phyloP scores from a whole-genome alignment of 2,797 vertebrate species.

The Melopsittacus undulatus region DNA sequence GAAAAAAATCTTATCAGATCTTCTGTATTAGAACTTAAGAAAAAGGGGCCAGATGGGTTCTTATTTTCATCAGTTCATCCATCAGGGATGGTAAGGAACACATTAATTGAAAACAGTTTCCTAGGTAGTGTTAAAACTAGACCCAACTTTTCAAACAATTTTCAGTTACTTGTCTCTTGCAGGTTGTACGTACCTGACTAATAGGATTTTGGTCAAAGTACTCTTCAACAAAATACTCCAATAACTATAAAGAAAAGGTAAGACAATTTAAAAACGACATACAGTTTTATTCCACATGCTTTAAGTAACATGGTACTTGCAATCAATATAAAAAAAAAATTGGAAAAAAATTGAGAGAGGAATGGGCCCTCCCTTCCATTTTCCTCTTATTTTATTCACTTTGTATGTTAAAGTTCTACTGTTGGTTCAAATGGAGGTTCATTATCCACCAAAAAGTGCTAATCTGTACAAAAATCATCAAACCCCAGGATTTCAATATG shows the following conservation, averaged over 20 bases:
- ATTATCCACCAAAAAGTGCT: neutral
- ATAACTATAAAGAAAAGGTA: slow-evolving; percentile 78
- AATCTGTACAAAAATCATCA: neutral
- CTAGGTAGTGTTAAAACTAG: neutral
- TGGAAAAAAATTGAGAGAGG: neutral
- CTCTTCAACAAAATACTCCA: slow-evolving; percentile 94
- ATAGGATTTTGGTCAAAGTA: slow-evolving; percentile 99
- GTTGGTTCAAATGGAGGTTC: neutral
- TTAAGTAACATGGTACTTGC: neutral
- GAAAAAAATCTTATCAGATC: neutral
- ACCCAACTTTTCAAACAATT: neutral
- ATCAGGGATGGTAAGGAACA: neutral
- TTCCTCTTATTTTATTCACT: neutral
- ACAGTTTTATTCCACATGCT: neutral
- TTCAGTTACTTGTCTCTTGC: neutral
- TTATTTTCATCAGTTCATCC: neutral
- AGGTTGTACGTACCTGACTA: slow-evolving; percentile 87
- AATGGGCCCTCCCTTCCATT: neutral
- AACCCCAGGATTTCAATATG: neutral
- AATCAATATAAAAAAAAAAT: neutral
- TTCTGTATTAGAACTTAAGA: neutral
- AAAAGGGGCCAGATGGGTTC: neutral
- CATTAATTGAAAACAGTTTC: neutral
- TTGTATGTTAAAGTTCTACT: neutral
- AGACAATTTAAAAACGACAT: neutral